Conservation (phyloP, 1,140 invertebrate genomes). For the Contarinia nasturtii region DNA sequence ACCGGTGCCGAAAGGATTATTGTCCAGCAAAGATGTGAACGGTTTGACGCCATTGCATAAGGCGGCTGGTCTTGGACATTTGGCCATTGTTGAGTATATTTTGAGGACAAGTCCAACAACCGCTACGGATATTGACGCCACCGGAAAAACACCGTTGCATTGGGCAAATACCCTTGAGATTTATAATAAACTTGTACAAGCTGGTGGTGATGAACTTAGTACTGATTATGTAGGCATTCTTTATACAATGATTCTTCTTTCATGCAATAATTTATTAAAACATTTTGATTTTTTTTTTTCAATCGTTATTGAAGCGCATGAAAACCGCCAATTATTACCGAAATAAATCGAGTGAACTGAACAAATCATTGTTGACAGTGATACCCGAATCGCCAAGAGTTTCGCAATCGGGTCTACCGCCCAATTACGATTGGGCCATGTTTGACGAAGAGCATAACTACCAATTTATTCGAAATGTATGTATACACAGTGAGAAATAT, state of each 20-base stretch:
- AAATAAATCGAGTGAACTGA: conserved; percentile 51
- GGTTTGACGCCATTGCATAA: conserved; percentile 67
- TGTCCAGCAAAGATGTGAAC: conserved; percentile 60
- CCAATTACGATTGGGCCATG: conserved; percentile 49
- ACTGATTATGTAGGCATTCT: conserved; percentile 58
- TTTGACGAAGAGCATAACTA: conserved; percentile 13
- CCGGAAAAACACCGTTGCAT: conserved; percentile 78
- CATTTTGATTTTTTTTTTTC: not conserved
- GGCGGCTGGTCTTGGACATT: conserved; percentile 61
- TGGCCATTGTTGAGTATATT: conserved; percentile 52
- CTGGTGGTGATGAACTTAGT: conserved; percentile 58
- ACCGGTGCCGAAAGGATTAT: conserved; percentile 47
- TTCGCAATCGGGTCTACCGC: conserved; percentile 40
- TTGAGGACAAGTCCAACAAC: conserved; percentile 46
- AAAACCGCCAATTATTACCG: conserved; percentile 61
- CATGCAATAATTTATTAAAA: not conserved
- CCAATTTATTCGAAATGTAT: not conserved
- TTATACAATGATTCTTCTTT: conserved; percentile 3
- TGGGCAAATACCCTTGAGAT: conserved; percentile 58
- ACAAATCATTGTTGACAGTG: conserved; percentile 39
- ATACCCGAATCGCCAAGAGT: conserved; percentile 62
- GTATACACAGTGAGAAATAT: no score
- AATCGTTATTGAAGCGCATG: conserved; percentile 39
- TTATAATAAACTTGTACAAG: conserved; percentile 50
- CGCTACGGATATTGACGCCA: conserved; percentile 46